These are phyloP conservation scores for Mormyrops attenuatus DNA, from an alignment of 2,797 vertebrate species.

Conservation along the genomic window DNA sequence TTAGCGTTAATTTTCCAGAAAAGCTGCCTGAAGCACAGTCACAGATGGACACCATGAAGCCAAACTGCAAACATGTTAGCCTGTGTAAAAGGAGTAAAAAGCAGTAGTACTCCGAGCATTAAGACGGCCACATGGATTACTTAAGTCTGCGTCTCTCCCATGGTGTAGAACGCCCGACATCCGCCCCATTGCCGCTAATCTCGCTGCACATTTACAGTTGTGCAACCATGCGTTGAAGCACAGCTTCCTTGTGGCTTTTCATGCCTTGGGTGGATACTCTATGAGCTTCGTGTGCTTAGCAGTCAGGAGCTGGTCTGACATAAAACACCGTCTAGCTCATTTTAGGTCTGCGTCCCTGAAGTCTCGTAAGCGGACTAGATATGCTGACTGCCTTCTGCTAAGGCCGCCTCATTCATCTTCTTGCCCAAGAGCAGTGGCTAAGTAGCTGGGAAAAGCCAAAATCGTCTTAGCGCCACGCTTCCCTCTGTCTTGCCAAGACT, in stretches of 20 bases:
- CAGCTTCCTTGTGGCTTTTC: neutral
- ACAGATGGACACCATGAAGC: neutral
- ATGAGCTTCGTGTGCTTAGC: neutral
- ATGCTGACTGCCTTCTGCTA: neutral
- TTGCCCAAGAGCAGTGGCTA: neutral
- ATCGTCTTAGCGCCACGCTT: slow-evolving; percentile 17
- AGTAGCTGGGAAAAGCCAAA: slow-evolving; percentile 17
- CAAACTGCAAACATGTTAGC: neutral
- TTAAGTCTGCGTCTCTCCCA: neutral
- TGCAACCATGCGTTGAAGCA: neutral
- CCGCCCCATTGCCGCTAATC: neutral
- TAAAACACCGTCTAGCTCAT: neutral
- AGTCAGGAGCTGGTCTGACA: neutral
- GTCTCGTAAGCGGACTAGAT: neutral
- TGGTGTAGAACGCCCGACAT: neutral
- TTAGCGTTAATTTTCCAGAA: neutral
- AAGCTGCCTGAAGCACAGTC: neutral
- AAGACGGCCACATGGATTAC: neutral
- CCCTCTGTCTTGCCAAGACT: slow-evolving; percentile 29
- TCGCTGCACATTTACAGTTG: neutral
- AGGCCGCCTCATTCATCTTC: neutral
- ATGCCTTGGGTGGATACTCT: neutral
- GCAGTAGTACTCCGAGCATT: neutral
- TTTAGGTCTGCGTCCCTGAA: neutral
- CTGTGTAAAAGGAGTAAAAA: neutral